Conservation (phyloP, 2,113 vertebrate species). For the Fulmarus glacialis region DNA sequence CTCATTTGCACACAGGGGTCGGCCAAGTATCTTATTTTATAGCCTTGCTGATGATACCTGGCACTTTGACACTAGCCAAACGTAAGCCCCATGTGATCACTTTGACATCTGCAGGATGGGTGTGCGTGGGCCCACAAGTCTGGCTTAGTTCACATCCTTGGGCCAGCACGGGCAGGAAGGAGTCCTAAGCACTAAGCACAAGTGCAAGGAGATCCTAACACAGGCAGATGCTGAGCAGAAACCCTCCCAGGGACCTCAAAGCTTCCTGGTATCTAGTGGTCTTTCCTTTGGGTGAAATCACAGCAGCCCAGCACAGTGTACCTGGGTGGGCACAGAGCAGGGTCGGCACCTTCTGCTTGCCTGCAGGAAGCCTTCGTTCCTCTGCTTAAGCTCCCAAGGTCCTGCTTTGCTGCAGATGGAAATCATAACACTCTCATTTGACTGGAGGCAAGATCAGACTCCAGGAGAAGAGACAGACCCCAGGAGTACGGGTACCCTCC, state of each 20-base stretch:
- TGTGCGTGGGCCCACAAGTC: background rate
- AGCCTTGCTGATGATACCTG: background rate
- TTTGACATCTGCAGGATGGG: background rate
- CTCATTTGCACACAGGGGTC: background rate
- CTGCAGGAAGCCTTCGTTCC: background rate
- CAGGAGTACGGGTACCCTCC: background rate
- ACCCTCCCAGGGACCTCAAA: fast-evolving
- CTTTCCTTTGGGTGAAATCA: background rate
- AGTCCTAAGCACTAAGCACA: background rate
- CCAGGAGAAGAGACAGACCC: background rate
- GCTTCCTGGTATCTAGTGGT: no score
- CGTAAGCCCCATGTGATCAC: background rate
- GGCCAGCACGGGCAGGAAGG: fast-evolving
- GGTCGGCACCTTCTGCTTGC: background rate
- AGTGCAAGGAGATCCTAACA: background rate
- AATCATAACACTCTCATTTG: background rate
- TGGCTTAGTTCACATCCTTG: background rate
- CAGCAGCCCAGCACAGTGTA: background rate
- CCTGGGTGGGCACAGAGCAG: background rate
- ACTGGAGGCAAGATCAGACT: background rate
- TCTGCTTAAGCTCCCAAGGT: background rate
- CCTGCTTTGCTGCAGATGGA: background rate
- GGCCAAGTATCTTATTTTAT: background rate
- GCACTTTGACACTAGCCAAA: background rate
- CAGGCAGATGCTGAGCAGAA: background rate